Conservation (phyloP, 2,888 invertebrate genomes). For the Chesias legatella region DNA sequence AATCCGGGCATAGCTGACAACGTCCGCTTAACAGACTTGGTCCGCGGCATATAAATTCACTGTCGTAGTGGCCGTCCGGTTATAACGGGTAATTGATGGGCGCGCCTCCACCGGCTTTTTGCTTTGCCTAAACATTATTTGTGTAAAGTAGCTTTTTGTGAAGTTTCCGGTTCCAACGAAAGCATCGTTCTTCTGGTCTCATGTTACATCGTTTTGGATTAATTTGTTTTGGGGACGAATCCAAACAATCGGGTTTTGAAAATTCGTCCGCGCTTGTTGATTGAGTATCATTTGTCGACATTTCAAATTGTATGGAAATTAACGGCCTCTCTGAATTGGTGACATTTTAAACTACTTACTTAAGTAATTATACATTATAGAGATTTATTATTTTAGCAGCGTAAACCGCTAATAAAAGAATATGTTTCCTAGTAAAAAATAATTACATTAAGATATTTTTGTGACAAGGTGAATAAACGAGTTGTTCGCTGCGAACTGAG, state of each 20-base stretch:
- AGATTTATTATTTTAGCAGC: too few species aligned
- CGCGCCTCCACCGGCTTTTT: slow-evolving; percentile 38
- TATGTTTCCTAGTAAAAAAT: too few species aligned
- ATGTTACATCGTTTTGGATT: slow-evolving; percentile 15
- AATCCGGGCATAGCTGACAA: slow-evolving; percentile 8
- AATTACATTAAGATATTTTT: too few species aligned
- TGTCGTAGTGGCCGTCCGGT: slow-evolving; percentile 23
- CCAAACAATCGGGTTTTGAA: slow-evolving; percentile 12
- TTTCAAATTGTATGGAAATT: too few species aligned
- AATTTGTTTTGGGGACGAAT: slow-evolving; percentile 16
- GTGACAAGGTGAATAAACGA: too few species aligned
- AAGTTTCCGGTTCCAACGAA: slow-evolving; percentile 21
- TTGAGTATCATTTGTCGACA: slow-evolving; percentile 1
- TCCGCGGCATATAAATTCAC: slow-evolving; percentile 18
- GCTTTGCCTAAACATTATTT: slow-evolving; percentile 41
- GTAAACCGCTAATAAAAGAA: too few species aligned
- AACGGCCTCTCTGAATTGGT: too few species aligned
- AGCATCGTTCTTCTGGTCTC: slow-evolving; percentile 16
- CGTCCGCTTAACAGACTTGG: slow-evolving; percentile 5
- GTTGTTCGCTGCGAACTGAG: too few species aligned
- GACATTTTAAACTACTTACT: too few species aligned
- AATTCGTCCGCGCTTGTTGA: slow-evolving; percentile 9
- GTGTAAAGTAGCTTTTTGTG: slow-evolving; percentile 29
- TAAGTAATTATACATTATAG: too few species aligned
- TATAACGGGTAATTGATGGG: slow-evolving; percentile 47